A percentile compares a stretch with the other conserved stretches of the same genome.
phyloP scores from a whole-genome alignment of 2,888 invertebrate genomes.

The Deroplatys truncata region DNA sequence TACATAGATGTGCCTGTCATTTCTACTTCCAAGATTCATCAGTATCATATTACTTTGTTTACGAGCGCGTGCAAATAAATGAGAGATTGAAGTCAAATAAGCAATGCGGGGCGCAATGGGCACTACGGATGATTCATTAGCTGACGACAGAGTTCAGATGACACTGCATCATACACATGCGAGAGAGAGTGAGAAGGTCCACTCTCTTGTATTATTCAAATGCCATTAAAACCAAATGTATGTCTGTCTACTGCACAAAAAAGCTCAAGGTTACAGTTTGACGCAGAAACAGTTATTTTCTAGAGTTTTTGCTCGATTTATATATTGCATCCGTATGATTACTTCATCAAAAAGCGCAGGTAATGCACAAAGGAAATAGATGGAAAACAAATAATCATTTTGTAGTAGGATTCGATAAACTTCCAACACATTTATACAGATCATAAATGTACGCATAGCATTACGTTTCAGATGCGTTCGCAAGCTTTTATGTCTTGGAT shows the following conservation, averaged over 20 bases:
- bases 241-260: background rate
- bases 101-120: background rate
- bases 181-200: background rate
- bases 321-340: too few relatives aligned
- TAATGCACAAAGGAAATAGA: too few relatives aligned
- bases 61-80: background rate
- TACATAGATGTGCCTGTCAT: background rate
- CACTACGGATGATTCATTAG: background rate
- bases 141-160: background rate
- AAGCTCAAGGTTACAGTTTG: background rate
- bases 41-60: background rate
- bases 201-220: background rate
- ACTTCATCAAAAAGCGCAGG: too few relatives aligned
- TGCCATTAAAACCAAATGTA: background rate
- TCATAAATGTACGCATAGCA: too few relatives aligned
- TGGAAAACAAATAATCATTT: too few relatives aligned
- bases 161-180: background rate
- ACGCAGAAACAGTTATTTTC: too few relatives aligned
- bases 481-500: too few relatives aligned
- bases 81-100: background rate
- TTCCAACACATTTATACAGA: too few relatives aligned
- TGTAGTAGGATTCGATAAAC: too few relatives aligned
- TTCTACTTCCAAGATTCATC: background rate
- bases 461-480: too few relatives aligned
- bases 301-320: too few relatives aligned